Evolutionary conservation across 1,140 invertebrate genomes (phyloP), one percentile per base, ranked within the genome.

Genomic region (Drosophila miranda): DNA sequence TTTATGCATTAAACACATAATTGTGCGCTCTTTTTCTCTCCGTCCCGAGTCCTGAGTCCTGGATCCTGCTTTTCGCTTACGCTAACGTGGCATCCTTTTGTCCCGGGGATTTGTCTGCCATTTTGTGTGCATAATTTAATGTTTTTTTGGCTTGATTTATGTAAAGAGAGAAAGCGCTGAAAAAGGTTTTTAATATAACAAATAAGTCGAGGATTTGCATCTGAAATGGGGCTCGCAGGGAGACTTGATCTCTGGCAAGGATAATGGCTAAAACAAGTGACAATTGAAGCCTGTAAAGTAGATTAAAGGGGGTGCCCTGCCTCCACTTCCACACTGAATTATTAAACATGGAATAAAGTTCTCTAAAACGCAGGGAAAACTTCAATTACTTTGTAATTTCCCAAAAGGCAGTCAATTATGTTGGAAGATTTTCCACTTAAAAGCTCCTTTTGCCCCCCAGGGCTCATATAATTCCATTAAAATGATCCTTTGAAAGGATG

Each of bases 1-100:
- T 86, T 86, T 86, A 86, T 86, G 81, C 81, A 87, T 86, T 86
- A 86, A 86, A 86, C 66, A 86, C 74, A 86, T 86, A 86, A 86
- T 86, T 86, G 81, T 82, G 81, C 34, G 62, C 74, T 68, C 58
- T 51, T 43, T 38, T 51, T 58, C 19, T 30, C 28, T 28, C 28
- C 7, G 11, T 41, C 6, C 34, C 42, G 26, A 46, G 48, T 52
- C 49, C 28, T 8, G 54, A 50, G 46, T 55, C 63, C 42, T 45
- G 54, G 46, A 28, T 72, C 44, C 62, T 45, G 57, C 30, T 42
- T 53, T 51, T 62, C 66, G 30, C 30, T 34, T 38, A 38, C 34
- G 34, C 2, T 13, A 13, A 38, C 3, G 34, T 38, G 34, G 11
- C 34, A 13, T 38, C 0, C 11, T 13, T 38, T 38, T 38, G 34